A percentile compares a stretch with the other conserved stretches of the same genome.
Evolutionary conservation across 2,797 vertebrate species (phyloP).

Genomic region (Sebastes trivittatus): DNA sequence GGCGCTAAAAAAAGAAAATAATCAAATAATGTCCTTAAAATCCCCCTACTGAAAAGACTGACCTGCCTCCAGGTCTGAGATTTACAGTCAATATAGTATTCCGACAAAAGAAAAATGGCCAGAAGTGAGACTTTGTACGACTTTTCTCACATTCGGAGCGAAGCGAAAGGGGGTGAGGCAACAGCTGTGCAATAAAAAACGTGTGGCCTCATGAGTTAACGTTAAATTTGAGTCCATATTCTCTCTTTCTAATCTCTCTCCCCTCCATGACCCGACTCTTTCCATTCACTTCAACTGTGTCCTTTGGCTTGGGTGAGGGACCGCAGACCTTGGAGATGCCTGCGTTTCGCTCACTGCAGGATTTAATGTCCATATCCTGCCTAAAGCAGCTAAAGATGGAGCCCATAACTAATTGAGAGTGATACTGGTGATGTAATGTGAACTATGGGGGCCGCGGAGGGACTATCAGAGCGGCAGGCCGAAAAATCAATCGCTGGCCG

Average conservation of each 20-base stretch:
- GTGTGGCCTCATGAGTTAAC: conserved; percentile 71
- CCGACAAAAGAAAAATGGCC: conserved; percentile 42
- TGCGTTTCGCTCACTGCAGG: conserved; percentile 45
- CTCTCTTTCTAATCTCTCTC: conserved; percentile 55
- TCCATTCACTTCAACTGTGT: conserved; percentile 67
- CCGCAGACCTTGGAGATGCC: conserved; percentile 52
- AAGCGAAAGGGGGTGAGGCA: conserved; percentile 49
- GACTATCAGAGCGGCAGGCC: conserved; percentile 39
- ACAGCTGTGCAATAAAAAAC: conserved; percentile 75
- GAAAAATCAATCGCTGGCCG: conserved; percentile 49
- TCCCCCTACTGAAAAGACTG: conserved; percentile 49
- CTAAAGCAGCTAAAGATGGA: conserved; percentile 63
- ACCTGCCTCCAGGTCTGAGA: conserved; percentile 51
- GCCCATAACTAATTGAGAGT: conserved; percentile 62
- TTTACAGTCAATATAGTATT: conserved; percentile 59
- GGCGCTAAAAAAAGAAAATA: conserved; percentile 35
- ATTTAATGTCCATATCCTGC: conserved; percentile 76
- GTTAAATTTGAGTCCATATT: conserved; percentile 61
- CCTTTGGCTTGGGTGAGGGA: conserved; percentile 61
- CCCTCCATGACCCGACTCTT: conserved; percentile 51
- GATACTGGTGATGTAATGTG: conserved; percentile 74
- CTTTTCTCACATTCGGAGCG: conserved; percentile 70
- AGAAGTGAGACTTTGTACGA: conserved; percentile 47
- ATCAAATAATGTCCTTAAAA: conserved; percentile 65
- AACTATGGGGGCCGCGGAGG: conserved; percentile 57